Evolutionary conservation across 1,140 invertebrate genomes (phyloP).

Genomic region (Formica exsecta): DNA sequence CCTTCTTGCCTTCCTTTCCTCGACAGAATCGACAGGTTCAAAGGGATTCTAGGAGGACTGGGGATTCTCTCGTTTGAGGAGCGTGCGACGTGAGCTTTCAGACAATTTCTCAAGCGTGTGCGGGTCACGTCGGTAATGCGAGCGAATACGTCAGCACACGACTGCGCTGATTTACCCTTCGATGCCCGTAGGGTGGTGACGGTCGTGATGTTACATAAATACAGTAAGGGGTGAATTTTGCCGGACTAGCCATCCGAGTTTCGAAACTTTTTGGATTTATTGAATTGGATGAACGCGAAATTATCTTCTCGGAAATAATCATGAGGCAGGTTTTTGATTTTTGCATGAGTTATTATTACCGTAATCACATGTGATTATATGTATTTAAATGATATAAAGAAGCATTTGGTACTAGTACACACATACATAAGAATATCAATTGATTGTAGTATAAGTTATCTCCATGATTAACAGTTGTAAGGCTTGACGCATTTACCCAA

Average conservation of each 20-base stretch:
- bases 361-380: not conserved
- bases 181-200: not conserved
- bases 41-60: constrained; percentile 49
- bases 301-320: not conserved
- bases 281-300: not conserved
- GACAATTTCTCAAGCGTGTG: constrained; percentile 67
- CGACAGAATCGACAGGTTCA: constrained; percentile 68
- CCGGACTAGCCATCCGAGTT: not conserved
- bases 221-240: constrained; percentile 29
- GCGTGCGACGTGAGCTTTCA: constrained; percentile 68
- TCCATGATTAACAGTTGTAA: not conserved
- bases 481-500: not conserved
- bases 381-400: constrained; percentile 12
- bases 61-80: constrained; percentile 65
- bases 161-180: constrained; percentile 53
- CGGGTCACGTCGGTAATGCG: constrained; percentile 62
- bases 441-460: too few relatives aligned
- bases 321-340: not conserved
- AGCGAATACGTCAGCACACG: constrained; percentile 56
- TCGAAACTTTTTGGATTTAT: not conserved
- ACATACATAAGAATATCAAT: not conserved
- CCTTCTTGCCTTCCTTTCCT: constrained; percentile 1
- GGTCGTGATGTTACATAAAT: constrained; percentile 17
- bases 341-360: too few relatives aligned
- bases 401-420: too few relatives aligned